phyloP scores from a whole-genome alignment of 35 echinoderm and acorn worm genomes.

The Apostichopus parvimensis region DNA sequence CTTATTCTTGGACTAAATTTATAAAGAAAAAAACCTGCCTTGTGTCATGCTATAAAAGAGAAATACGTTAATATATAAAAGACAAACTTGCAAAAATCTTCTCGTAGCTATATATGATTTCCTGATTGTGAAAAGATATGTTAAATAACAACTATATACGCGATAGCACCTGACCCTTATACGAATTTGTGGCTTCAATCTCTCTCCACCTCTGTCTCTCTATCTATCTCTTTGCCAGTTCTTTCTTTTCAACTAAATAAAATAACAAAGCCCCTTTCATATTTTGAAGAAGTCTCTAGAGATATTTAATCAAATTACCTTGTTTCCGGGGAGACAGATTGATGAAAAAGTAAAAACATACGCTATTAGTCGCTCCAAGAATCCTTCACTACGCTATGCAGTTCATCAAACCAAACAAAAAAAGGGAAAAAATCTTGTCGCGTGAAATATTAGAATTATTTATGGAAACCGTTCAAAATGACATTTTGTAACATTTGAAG shows the following conservation, averaged over 20 bases:
- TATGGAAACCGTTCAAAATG: background rate
- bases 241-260: background rate
- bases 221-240: background rate
- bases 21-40: no score
- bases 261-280: background rate
- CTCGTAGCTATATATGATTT: background rate
- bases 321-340: background rate
- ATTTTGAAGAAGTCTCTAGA: background rate
- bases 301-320: background rate
- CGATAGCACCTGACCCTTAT: background rate
- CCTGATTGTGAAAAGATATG: background rate
- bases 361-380: background rate
- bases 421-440: background rate
- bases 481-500: background rate
- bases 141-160: background rate
- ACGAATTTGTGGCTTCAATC: background rate
- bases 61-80: background rate
- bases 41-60: no score
- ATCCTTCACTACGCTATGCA: background rate
- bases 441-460: background rate
- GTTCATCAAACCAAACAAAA: background rate
- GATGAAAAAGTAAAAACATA: background rate
- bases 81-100: background rate
- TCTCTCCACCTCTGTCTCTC: background rate
- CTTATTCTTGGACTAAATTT: no score